A percentile compares a stretch with the other conserved stretches of the same genome.
Conservation (phyloP, 2,113 vertebrate species). For the Engystomops pustulosus region DNA sequence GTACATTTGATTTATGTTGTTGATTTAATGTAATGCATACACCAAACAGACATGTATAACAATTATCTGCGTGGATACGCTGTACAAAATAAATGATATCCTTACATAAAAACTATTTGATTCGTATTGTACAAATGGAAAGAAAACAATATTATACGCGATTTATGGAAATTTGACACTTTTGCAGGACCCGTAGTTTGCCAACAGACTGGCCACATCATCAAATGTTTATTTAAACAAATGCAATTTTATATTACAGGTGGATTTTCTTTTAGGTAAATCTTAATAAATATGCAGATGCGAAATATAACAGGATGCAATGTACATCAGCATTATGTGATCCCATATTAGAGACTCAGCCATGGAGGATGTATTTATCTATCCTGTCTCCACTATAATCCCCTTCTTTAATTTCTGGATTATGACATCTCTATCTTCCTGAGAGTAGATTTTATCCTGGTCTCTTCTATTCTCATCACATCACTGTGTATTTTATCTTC, state of each 20-base stretch:
- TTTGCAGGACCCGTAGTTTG: neutral
- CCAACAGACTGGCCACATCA: neutral
- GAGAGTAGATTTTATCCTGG: conserved; percentile 5
- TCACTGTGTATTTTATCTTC: neutral
- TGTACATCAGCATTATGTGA: neutral
- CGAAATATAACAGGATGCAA: conserved; percentile 4
- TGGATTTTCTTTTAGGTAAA: neutral
- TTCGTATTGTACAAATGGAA: neutral
- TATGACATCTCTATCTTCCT: conserved; percentile 14
- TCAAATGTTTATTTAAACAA: neutral
- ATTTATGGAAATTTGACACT: too few species aligned
- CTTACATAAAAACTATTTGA: neutral
- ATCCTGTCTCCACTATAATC: conserved; percentile 22
- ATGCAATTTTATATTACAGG: neutral
- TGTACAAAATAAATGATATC: neutral
- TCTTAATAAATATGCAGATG: neutral
- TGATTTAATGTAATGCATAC: neutral
- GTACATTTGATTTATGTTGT: too few species aligned
- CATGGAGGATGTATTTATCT: conserved; percentile 14
- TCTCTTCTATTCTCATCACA: conserved; percentile 1
- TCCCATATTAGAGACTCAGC: neutral
- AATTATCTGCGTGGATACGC: neutral
- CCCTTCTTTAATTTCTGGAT: conserved; percentile 37
- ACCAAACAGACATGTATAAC: neutral
- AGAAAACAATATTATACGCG: neutral